A percentile compares a stretch with the other conserved stretches of the same genome.
phyloP scores from a whole-genome alignment of 2,797 vertebrate genomes.

The Phoebastria nigripes region DNA sequence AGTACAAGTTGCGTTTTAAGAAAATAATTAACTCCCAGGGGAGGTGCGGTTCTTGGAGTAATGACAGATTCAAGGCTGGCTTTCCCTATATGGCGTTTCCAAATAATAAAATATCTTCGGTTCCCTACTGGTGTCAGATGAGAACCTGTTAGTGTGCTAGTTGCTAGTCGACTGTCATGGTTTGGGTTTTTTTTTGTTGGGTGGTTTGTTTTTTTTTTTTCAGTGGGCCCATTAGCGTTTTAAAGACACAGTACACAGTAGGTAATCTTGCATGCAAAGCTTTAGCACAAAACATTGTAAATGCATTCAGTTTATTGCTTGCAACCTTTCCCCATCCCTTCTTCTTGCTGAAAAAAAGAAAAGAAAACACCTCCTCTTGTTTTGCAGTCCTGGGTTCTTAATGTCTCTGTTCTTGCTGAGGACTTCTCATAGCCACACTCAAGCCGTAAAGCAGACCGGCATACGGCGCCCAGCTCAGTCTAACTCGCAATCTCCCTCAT shows the following conservation, averaged over 20 bases:
- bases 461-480: rapidly evolving
- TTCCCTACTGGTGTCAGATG: conserved; percentile 86
- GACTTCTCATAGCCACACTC: rapidly evolving
- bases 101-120: conserved; percentile 88
- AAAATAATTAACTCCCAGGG: conserved; percentile 90
- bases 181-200: background rate
- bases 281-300: background rate
- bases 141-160: conserved; percentile 88
- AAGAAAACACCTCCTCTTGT: background rate
- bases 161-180: conserved; percentile 85
- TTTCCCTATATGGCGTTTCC: conserved; percentile 85
- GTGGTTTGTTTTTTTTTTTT: conserved; percentile 15
- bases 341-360: background rate
- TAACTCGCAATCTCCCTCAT: rapidly evolving
- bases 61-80: conserved; percentile 83
- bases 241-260: conserved; percentile 70
- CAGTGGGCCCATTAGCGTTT: conserved; percentile 72
- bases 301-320: background rate
- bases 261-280: conserved; percentile 14
- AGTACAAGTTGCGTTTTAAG: conserved; percentile 84
- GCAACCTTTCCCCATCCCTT: background rate
- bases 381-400: background rate
- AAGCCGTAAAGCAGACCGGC: background rate
- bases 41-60: conserved; percentile 82
- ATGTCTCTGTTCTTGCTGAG: background rate